phyloP scores from a whole-genome alignment of 2,113 vertebrate genomes.

The Psilopogon haemacephalus region DNA sequence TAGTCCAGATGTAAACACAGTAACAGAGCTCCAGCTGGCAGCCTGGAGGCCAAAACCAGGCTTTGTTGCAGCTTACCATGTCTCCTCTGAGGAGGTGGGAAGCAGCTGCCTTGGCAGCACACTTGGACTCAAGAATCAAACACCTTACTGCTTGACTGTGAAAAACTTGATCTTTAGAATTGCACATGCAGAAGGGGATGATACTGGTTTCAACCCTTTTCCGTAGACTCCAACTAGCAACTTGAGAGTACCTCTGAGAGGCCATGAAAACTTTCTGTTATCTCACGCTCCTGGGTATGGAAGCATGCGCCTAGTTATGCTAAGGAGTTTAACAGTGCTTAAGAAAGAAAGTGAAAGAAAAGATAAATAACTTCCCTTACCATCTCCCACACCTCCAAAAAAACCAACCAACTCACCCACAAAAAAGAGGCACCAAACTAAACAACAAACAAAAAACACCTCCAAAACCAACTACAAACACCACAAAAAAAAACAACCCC shows the following conservation, averaged over 20 bases:
- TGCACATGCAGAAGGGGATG: not conserved
- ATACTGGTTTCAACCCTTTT: not conserved
- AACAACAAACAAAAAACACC: too few relatives aligned
- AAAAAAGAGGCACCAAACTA: not conserved
- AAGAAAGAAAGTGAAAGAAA: not conserved
- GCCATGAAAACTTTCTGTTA: not conserved
- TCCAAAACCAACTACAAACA: too few relatives aligned
- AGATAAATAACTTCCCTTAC: not conserved
- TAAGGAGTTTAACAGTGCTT: not conserved
- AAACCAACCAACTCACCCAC: too few relatives aligned
- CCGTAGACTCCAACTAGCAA: not conserved
- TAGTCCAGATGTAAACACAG: not conserved
- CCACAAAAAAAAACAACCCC: too few relatives aligned
- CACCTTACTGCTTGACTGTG: not conserved
- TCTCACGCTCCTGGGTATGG: not conserved
- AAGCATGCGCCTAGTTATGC: not conserved
- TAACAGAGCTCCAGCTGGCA: not conserved
- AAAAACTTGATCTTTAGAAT: not conserved
- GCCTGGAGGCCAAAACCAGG: not conserved
- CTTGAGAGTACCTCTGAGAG: not conserved
- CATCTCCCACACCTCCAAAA: rapidly evolving
- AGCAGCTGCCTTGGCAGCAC: not conserved
- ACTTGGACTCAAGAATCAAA: not conserved
- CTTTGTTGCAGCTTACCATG: not conserved
- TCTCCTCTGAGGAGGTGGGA: not conserved